phyloP scores from a whole-genome alignment of 2,797 vertebrate species.

The Epinephelus awoara region DNA sequence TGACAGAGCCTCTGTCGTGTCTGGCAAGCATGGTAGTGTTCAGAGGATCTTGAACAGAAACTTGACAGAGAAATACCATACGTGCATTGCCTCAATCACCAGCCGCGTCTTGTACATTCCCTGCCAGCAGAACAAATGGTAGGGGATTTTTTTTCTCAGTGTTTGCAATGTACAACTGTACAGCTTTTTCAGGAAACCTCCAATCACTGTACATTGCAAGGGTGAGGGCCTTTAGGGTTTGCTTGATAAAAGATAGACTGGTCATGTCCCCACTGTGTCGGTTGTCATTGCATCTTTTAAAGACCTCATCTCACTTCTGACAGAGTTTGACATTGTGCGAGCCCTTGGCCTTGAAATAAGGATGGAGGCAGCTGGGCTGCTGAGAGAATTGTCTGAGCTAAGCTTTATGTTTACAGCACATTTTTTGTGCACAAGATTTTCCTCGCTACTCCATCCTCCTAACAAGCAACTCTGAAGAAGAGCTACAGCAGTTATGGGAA shows the following conservation, averaged over 20 bases:
- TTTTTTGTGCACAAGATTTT: constrained; percentile 1
- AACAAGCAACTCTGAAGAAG: constrained; percentile 19
- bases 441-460: not conserved
- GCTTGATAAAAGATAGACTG: not conserved
- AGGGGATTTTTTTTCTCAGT: too few relatives aligned
- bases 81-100: not conserved
- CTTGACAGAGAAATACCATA: too few relatives aligned
- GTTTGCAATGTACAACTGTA: not conserved
- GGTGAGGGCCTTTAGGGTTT: not conserved
- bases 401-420: not conserved
- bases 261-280: not conserved
- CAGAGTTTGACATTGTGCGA: not conserved
- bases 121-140: too few relatives aligned
- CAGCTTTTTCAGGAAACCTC: not conserved
- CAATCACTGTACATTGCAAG: not conserved
- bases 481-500: constrained; percentile 13
- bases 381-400: not conserved
- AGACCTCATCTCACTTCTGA: not conserved
- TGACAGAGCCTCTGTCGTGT: too few relatives aligned
- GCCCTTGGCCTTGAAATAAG: not conserved
- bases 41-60: too few relatives aligned
- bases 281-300: not conserved
- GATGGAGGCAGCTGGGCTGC: not conserved
- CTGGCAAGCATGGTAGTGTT: too few relatives aligned
- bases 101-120: not conserved